Evolutionary conservation across 2,113 vertebrate genomes (phyloP), one percentile per base, ranked within the genome.

Genomic region (Trichechus manatus): DNA sequence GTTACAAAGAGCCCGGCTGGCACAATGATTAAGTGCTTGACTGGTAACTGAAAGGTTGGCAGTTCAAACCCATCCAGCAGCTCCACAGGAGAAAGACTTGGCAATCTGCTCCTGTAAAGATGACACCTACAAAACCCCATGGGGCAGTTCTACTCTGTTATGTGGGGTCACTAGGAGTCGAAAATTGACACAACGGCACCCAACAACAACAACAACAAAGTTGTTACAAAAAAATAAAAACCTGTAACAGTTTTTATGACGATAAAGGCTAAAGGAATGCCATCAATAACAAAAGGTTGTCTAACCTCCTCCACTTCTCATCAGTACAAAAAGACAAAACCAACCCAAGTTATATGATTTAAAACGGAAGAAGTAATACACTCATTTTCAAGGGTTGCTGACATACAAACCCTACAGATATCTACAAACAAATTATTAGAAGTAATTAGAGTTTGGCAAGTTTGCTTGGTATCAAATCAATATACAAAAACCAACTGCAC

Each of bases 251-350:
- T 53, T 70, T 17, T 53, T 44, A 50, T 13, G 33, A 77, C n/a
- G 74, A 59, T 36, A 74, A 64, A 59, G 8, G 92, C 23, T 2
- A 92, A 92, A 79, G 68, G 70, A 89, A 96, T 87, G 77, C 4
- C 14, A 79, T 61, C 77, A 78, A 5, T 47, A 15, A 61, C 77
- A 87, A 84, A 89, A 50, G 31, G 4, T 22, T 6, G 1, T 23
- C 20, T 75, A 25, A 5, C 50, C 31, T 95, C 42, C 5, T 5
- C 27, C 7, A 31, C 2, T 77, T 86, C 22, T 56, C 53, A 66
- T 7, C 50, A 89, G 2, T 5, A 42, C 0, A 64, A 75, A 84
- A 88, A 83, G 11, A 63, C 5, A 89, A 84, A 93, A 75, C 6
- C 7, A 84, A 93, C 33, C 9, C 85, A 87, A 64, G 22, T 44